Percentiles rank a stretch among this genome's conserved stretches.
phyloP scores from a whole-genome alignment of 1,140 invertebrate species.

The Pentalonia nigronervosa region DNA sequence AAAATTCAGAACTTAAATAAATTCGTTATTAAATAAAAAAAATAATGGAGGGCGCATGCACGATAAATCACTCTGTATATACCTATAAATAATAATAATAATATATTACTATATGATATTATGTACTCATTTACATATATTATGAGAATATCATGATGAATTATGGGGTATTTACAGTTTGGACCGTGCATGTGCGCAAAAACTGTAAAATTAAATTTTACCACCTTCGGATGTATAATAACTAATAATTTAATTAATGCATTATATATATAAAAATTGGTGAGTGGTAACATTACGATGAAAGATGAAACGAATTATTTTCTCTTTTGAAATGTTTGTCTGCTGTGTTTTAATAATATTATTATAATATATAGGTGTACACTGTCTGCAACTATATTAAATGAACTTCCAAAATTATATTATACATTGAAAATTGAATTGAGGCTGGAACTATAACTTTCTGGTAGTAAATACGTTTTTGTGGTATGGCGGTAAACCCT shows the following conservation, averaged over 20 bases:
- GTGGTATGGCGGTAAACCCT: constrained; percentile 9
- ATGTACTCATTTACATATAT: background rate
- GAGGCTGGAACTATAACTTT: background rate
- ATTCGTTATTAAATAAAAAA: no score
- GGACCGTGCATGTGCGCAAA: background rate
- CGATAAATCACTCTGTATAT: no score
- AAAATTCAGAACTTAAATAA: no score
- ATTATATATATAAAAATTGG: background rate
- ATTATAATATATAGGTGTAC: background rate
- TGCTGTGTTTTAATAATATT: background rate
- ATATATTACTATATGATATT: background rate
- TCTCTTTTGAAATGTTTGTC: background rate
- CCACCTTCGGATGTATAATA: background rate
- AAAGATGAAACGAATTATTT: constrained; percentile 8
- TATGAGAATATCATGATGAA: background rate
- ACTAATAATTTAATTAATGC: background rate
- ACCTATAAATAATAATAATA: no score
- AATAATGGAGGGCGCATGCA: no score
- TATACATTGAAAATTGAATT: constrained; percentile 15
- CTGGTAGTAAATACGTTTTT: background rate
- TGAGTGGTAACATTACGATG: background rate
- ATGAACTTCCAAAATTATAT: constrained; percentile 4
- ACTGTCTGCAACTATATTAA: background rate
- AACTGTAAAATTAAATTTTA: background rate
- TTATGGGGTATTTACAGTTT: background rate